Conservation (phyloP, 2,888 invertebrate genomes). For the Dexiosoma caninum region DNA sequence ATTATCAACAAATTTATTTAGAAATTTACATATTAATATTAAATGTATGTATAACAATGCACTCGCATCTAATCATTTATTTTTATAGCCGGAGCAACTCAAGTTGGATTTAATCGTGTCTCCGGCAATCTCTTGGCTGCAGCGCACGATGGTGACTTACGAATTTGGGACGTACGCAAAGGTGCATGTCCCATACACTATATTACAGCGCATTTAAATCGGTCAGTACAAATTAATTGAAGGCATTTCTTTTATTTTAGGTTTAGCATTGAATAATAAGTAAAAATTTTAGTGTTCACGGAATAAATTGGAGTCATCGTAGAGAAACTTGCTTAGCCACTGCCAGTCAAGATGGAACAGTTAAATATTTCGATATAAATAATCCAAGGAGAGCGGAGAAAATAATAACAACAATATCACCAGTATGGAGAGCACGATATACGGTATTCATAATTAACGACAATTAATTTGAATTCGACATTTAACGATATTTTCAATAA, state of each 20-base stretch:
- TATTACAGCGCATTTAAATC: slow-evolving; percentile 90
- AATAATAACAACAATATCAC: slow-evolving; percentile 87
- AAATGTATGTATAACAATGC: no score
- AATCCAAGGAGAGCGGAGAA: slow-evolving; percentile 91
- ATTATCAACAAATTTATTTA: no score
- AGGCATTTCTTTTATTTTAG: no score
- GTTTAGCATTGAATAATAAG: background rate
- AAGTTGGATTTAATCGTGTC: slow-evolving; percentile 95
- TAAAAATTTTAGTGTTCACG: slow-evolving; percentile 84
- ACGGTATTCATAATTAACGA: slow-evolving; percentile 81
- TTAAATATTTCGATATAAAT: slow-evolving; percentile 95
- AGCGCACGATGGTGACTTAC: slow-evolving; percentile 96
- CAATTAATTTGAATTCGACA: background rate
- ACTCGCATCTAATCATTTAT: no score
- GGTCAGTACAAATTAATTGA: slow-evolving; percentile 66
- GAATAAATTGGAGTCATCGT: slow-evolving; percentile 95
- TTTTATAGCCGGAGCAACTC: slow-evolving; percentile 88
- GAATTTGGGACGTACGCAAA: slow-evolving; percentile 97
- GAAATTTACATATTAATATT: no score
- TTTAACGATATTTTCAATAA: slow-evolving; percentile 2
- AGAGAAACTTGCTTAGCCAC: slow-evolving; percentile 92
- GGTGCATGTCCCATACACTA: slow-evolving; percentile 92
- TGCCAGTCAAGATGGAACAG: slow-evolving; percentile 96
- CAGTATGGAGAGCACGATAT: slow-evolving; percentile 95
- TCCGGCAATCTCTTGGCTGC: slow-evolving; percentile 92